Percentiles rank a stretch among this genome's conserved stretches.
phyloP scores from a whole-genome alignment of 2,888 invertebrate genomes.

The Ganaspis brasiliensis region DNA sequence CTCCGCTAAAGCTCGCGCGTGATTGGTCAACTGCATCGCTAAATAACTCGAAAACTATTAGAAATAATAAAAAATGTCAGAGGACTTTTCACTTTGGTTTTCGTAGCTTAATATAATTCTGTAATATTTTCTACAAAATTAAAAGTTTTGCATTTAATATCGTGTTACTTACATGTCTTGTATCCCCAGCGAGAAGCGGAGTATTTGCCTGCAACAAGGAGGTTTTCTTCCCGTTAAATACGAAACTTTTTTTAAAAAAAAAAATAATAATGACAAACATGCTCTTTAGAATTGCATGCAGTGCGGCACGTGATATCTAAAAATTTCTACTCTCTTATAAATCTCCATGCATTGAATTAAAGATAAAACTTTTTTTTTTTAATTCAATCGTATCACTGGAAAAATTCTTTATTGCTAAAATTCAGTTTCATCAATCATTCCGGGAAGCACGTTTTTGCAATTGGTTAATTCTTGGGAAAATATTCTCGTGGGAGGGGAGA shows the following conservation, averaged over 20 bases:
- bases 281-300: slow-evolving; percentile 16
- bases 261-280: not conserved
- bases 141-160: too few species aligned
- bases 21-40: too few species aligned
- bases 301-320: not conserved
- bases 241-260: slow-evolving; percentile 1
- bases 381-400: not conserved
- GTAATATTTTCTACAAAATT: slow-evolving; percentile 14
- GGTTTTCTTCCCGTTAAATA: slow-evolving; percentile 59
- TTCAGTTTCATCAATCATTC: not conserved
- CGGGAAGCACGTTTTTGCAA: not conserved
- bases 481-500: not conserved
- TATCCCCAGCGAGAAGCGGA: slow-evolving; percentile 84
- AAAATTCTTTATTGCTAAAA: not conserved
- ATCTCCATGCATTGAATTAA: not conserved
- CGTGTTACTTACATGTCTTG: slow-evolving; percentile 84
- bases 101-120: too few species aligned
- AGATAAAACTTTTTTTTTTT: not conserved
- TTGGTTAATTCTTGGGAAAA: slow-evolving; percentile 25
- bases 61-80: too few species aligned
- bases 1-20: too few species aligned
- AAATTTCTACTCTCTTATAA: not conserved
- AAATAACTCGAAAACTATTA: too few species aligned
- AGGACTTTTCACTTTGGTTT: too few species aligned
- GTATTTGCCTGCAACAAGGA: slow-evolving; percentile 86